Evolutionary conservation across 2,113 vertebrate genomes (phyloP).

Genomic region (cat (Felis catus)): DNA sequence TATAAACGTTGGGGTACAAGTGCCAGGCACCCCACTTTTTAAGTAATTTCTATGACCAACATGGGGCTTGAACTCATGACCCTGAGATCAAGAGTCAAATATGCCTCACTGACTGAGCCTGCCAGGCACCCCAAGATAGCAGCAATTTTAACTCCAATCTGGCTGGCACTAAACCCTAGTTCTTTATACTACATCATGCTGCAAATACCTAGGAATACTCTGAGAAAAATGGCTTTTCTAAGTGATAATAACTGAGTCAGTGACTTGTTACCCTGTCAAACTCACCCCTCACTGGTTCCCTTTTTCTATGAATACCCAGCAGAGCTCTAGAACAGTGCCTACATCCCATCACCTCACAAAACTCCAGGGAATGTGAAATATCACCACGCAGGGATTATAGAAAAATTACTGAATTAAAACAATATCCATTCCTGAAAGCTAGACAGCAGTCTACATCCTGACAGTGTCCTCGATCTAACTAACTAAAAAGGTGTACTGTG

Average conservation of each 20-base stretch:
- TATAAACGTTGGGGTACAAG: no score
- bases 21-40: no score
- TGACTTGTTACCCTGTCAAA: background rate
- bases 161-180: background rate
- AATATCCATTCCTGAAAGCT: background rate
- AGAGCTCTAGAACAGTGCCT: background rate
- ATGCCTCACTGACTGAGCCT: background rate
- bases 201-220: background rate
- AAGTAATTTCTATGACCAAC: no score
- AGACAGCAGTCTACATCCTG: background rate
- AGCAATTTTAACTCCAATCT: background rate
- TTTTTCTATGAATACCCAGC: background rate
- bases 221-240: slow-evolving; percentile 19
- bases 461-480: background rate
- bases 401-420: background rate
- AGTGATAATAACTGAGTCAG: background rate
- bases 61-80: no score
- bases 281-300: background rate
- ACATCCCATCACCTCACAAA: background rate
- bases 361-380: background rate
- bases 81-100: no score
- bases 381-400: background rate
- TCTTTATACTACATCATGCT: background rate
- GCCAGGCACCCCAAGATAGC: background rate
- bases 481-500: background rate